Percentiles rank a stretch among this genome's conserved stretches.
These are phyloP conservation scores for Balaenoptera acutorostrata DNA, from an alignment of 2,113 vertebrate genomes.

Conservation along the genomic window DNA sequence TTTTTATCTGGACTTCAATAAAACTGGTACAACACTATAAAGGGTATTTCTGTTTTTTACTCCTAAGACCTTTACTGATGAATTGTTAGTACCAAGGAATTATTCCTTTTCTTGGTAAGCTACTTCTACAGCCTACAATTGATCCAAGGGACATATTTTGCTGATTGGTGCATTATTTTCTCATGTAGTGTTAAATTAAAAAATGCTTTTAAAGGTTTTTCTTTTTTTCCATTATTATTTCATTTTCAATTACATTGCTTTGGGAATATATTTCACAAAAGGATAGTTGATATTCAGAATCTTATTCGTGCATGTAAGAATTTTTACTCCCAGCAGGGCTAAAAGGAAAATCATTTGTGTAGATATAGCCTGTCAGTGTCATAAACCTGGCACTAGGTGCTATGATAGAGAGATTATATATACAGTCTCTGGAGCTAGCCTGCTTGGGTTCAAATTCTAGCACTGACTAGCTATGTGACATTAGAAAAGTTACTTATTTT, in stretches of 20 bases:
- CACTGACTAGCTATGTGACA: neutral
- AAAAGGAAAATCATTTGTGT: constrained; percentile 10
- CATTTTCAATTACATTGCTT: constrained; percentile 17
- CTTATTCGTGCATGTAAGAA: neutral
- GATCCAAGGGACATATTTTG: constrained; percentile 30
- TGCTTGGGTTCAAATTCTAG: neutral
- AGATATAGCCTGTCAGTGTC: neutral
- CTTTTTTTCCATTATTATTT: constrained; percentile 41
- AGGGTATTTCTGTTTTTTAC: neutral
- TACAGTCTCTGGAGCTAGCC: neutral
- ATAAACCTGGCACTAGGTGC: neutral
- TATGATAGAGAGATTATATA: neutral
- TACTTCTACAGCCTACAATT: neutral
- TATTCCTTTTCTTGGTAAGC: constrained; percentile 25
- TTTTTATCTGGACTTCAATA: neutral
- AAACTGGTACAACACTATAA: neutral
- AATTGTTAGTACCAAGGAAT: constrained; percentile 3
- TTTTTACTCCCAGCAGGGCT: neutral
- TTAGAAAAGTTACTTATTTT: neutral
- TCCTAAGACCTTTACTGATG: constrained; percentile 30
- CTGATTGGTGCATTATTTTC: constrained; percentile 27
- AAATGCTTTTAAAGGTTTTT: constrained; percentile 10
- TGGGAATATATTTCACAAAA: constrained; percentile 40
- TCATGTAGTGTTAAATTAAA: constrained; percentile 17
- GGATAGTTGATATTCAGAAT: constrained; percentile 30